These are phyloP conservation scores for Choloepus hoffmanni DNA, from an alignment of 2,113 vertebrate genomes.

Conservation along the genomic window DNA sequence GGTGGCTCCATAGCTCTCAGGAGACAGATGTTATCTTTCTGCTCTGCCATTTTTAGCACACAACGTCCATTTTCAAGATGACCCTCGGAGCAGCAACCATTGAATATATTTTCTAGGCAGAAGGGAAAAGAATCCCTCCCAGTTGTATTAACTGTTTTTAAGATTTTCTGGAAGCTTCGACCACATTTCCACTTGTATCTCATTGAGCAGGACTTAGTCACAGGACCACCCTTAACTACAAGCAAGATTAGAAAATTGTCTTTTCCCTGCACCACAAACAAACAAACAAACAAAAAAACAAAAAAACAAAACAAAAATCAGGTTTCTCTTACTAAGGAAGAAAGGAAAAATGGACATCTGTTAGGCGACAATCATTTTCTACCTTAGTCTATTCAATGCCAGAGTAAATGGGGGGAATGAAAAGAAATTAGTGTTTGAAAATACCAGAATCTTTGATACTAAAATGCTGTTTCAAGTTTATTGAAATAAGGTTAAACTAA, in stretches of 20 bases:
- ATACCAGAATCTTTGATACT: background rate
- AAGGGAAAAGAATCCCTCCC: no score
- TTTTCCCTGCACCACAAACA: background rate
- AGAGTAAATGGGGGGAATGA: background rate
- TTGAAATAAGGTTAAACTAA: slow-evolving; percentile 28
- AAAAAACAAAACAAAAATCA: background rate
- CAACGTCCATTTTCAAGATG: no score
- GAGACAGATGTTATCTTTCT: background rate
- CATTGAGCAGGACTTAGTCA: background rate
- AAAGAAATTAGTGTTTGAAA: slow-evolving; percentile 19
- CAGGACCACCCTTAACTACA: background rate
- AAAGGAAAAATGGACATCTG: background rate
- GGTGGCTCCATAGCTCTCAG: background rate
- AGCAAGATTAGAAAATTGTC: background rate
- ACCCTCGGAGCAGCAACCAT: no score
- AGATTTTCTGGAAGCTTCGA: background rate
- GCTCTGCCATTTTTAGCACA: no score
- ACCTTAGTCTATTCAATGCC: background rate
- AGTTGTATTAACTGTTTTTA: no score
- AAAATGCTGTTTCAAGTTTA: background rate
- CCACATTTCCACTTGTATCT: background rate
- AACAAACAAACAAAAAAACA: no score
- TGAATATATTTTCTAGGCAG: no score
- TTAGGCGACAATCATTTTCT: background rate
- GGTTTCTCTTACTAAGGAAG: background rate